Conservation (phyloP, 30 jellyfish, hydroid and myxozoan genomes). For the Aurelia coerulea region DNA sequence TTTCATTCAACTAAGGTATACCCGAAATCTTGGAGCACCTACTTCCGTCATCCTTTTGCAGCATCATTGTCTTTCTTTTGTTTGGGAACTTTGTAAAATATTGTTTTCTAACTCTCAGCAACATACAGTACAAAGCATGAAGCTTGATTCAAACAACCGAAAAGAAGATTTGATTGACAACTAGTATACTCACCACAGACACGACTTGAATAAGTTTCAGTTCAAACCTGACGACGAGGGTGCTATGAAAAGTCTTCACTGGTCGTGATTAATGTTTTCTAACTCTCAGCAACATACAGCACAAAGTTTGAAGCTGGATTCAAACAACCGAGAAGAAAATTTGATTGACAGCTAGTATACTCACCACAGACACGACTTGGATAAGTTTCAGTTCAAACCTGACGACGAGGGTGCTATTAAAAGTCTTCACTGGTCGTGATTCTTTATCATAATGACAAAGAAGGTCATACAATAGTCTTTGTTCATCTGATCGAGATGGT, state of each 20-base stretch:
- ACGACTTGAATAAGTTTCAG: conserved; percentile 74
- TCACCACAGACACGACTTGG: conserved; percentile 75
- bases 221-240: conserved; percentile 44
- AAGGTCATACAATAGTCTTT: conserved; percentile 57
- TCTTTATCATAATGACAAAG: conserved; percentile 63
- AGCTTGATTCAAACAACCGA: too few species aligned
- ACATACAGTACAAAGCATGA: too few species aligned
- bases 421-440: conserved; percentile 56
- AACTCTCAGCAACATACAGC: too few species aligned
- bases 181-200: conserved; percentile 44
- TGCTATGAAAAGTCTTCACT: conserved; percentile 4
- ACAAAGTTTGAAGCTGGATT: too few species aligned
- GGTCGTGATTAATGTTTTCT: conserved; percentile 47
- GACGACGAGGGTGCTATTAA: conserved; percentile 17
- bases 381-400: conserved; percentile 60
- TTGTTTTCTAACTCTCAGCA: too few species aligned
- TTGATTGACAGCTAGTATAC: not conserved
- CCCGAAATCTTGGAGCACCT: too few species aligned
- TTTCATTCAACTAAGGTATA: too few species aligned
- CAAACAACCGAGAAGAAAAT: too few species aligned
- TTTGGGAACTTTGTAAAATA: too few species aligned
- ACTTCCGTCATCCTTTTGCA: too few species aligned
- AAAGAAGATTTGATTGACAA: too few species aligned
- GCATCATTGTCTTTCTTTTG: too few species aligned
- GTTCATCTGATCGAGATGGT: conserved; percentile 45